Base-by-base conservation (phyloP, 2,888 invertebrate species). In the Sinohyriopsis cumingii region DNA sequence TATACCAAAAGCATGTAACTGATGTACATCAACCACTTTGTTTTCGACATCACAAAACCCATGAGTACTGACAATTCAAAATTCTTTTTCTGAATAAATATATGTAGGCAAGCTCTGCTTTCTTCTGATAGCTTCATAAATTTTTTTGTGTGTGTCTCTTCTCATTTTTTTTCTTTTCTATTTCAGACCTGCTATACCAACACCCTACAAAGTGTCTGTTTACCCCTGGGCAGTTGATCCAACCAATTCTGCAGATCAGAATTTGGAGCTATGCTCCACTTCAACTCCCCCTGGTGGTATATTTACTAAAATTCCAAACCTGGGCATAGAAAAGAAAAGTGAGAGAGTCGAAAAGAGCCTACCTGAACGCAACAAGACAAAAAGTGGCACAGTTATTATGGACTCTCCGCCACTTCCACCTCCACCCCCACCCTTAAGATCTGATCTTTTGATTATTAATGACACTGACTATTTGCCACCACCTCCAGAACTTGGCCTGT, bases 171-270 rank as follows among this genome's bases (percentile, higher is more conserved):
- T 33, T 9, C 0, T 9, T 3, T 59, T 59, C 22, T 24, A 28
- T 69, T 70, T 25, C 68, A 77, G 73, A 18, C 25, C 28, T 25
- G 55, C 55, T 25, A 67, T 68, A 59, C 68, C 74, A 25, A 68
- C 68, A 20, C 78, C 76, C 1, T 80, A 78, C 67, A 76, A 77
- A 61, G 78, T 80, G 33, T 78, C 78, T 18, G 72, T 76, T 25
- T 72, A 70, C 61, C 75, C 78, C 15, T 80, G 80, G 80, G 74
- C 73, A n/a, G 65, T 71, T 19, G 53, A 56, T n/a, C 67, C 69
- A n/a, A 45, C 63, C 5, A 59, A 22, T 25, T 45, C 68, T 18
- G 53, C n/a, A 24, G 59, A 67, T 28, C 64, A 68, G 22, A 68
- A 59, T 24, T 20, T 73, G 2, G 72, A 74, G 18, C 33, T 77